Conservation (phyloP, 1,140 invertebrate genomes). For the Polypedilum vanderplanki region DNA sequence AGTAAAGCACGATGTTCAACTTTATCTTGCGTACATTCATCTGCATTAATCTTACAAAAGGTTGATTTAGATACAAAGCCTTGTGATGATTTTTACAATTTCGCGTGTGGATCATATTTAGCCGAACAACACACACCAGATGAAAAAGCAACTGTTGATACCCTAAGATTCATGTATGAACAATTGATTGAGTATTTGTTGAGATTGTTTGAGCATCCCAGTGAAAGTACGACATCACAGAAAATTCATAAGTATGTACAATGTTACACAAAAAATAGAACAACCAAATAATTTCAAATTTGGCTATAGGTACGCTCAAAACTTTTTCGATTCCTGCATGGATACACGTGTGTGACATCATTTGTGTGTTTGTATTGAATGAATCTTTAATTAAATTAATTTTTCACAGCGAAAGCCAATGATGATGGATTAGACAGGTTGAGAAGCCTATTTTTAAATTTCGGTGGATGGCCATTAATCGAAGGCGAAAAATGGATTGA, state of each 20-base stretch:
- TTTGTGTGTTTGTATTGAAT: too few relatives aligned
- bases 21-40: neutral
- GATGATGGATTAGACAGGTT: too few relatives aligned
- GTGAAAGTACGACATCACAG: neutral
- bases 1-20: neutral
- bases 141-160: neutral
- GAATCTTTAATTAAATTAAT: too few relatives aligned
- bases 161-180: neutral
- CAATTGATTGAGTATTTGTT: neutral
- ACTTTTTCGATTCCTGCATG: too few relatives aligned
- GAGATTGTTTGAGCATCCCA: neutral
- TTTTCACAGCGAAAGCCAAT: too few relatives aligned
- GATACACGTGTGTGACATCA: too few relatives aligned
- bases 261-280: neutral
- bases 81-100: slow-evolving; percentile 58
- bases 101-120: slow-evolving; percentile 60
- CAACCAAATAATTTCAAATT: too few relatives aligned
- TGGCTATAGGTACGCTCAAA: too few relatives aligned
- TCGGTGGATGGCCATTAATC: too few relatives aligned
- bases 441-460: too few relatives aligned
- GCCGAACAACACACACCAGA: slow-evolving; percentile 43
- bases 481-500: too few relatives aligned
- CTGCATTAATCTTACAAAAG: slow-evolving; percentile 45
- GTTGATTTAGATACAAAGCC: slow-evolving; percentile 54
- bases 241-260: neutral